phyloP scores from a whole-genome alignment of 92 coral and sea anemone genomes.

The Zoanthus gigantus region DNA sequence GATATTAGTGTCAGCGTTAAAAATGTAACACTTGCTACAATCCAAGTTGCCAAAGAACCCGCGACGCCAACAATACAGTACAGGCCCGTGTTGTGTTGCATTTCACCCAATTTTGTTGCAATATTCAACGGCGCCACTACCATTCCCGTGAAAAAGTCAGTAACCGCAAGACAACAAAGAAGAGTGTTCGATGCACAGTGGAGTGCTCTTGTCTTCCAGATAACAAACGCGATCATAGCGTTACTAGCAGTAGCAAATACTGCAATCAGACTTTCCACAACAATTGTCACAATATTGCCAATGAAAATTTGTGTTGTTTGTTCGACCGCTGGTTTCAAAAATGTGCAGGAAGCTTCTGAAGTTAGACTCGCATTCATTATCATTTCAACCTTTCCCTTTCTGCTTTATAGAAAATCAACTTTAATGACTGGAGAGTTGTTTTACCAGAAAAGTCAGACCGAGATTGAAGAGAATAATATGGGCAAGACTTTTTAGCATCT shows the following conservation, averaged over 20 bases:
- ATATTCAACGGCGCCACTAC: slow-evolving; percentile 28
- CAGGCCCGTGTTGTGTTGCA: neutral
- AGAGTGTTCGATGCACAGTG: slow-evolving; percentile 40
- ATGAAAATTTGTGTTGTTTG: slow-evolving; percentile 27
- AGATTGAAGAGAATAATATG: too few relatives aligned
- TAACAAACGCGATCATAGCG: slow-evolving; percentile 30
- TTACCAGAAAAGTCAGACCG: too few relatives aligned
- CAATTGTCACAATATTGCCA: slow-evolving; percentile 22
- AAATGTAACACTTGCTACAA: slow-evolving; percentile 11
- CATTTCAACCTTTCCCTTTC: neutral
- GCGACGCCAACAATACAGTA: slow-evolving; percentile 41
- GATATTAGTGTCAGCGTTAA: slow-evolving; percentile 23
- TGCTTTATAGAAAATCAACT: too few relatives aligned
- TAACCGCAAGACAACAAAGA: slow-evolving; percentile 37
- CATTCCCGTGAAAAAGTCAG: slow-evolving; percentile 29
- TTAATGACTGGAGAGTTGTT: too few relatives aligned
- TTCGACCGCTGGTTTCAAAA: slow-evolving; percentile 10
- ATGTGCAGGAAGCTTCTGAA: neutral
- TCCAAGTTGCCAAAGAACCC: slow-evolving; percentile 31
- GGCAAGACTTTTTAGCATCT: too few relatives aligned
- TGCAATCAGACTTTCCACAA: neutral
- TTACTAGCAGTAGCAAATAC: neutral
- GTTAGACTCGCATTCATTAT: slow-evolving; percentile 2
- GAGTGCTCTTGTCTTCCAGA: slow-evolving; percentile 18
- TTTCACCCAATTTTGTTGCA: slow-evolving; percentile 37